These are phyloP conservation scores for Amiota minor DNA, from an alignment of 2,888 invertebrate species.

Conservation along the genomic window DNA sequence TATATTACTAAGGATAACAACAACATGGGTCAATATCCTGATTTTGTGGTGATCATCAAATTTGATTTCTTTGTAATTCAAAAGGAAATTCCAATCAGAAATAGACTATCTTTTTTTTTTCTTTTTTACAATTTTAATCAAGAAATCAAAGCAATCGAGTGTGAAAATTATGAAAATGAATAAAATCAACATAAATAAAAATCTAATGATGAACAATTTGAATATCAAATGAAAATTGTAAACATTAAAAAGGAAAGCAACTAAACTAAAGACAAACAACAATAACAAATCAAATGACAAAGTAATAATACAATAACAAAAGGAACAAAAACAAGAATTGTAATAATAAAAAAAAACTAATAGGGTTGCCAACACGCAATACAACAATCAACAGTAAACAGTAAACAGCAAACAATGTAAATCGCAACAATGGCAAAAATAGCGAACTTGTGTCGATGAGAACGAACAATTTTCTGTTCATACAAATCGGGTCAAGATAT, in stretches of 20 bases:
- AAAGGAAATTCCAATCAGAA: too few relatives aligned
- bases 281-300: not conserved
- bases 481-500: too few relatives aligned
- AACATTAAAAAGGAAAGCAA: conserved; percentile 19
- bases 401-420: conserved; percentile 5
- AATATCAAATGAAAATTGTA: conserved; percentile 53
- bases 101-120: too few relatives aligned
- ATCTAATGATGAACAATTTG: conserved; percentile 51
- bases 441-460: not conserved
- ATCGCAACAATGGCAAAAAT: conserved; percentile 17
- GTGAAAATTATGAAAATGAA: conserved; percentile 1
- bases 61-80: too few relatives aligned
- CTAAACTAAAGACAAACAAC: not conserved
- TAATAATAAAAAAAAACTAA: not conserved
- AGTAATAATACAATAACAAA: not conserved
- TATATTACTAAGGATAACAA: too few relatives aligned
- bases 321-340: not conserved
- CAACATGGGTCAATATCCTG: too few relatives aligned
- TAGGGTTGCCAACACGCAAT: conserved; percentile 53
- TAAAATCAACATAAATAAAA: not conserved
- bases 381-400: conserved; percentile 50
- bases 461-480: too few relatives aligned
- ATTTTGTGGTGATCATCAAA: too few relatives aligned
- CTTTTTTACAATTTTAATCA: not conserved
- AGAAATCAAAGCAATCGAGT: conserved; percentile 24